phyloP scores from a whole-genome alignment of 2,113 vertebrate species.

The Tonatia bakeri region DNA sequence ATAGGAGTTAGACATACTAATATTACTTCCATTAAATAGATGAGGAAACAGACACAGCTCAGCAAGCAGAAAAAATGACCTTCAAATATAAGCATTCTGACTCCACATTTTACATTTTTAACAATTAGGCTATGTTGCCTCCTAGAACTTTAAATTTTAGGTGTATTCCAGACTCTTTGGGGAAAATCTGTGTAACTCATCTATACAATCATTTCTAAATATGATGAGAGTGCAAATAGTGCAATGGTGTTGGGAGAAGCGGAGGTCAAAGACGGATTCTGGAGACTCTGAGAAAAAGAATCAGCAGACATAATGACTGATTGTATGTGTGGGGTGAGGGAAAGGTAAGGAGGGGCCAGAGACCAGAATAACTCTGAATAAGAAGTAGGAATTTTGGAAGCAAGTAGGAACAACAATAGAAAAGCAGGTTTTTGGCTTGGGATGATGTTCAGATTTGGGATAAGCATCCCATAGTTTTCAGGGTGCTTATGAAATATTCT shows the following conservation, averaged over 20 bases:
- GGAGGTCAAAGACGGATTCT: not conserved
- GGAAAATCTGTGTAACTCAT: not conserved
- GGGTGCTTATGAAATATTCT: not conserved
- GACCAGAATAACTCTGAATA: not conserved
- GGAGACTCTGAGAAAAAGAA: not conserved
- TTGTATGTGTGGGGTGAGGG: not conserved
- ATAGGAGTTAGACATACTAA: not conserved
- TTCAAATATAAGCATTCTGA: not conserved
- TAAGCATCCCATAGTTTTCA: not conserved
- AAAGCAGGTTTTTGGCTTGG: not conserved
- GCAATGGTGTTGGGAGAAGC: not conserved
- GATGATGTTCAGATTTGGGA: not conserved
- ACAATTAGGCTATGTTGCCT: not conserved
- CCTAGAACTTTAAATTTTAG: not conserved
- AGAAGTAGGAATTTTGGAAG: not conserved
- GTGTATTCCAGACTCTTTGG: not conserved
- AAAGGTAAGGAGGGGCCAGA: accelerated
- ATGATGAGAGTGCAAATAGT: not conserved
- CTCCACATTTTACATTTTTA: not conserved
- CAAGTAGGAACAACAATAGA: not conserved
- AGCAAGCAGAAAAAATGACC: not conserved
- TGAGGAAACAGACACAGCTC: not conserved
- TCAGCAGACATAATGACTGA: not conserved
- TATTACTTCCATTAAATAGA: not conserved
- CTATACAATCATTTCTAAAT: not conserved